phyloP scores from a whole-genome alignment of 2,797 vertebrate genomes.

The Chiloscyllium punctatum region DNA sequence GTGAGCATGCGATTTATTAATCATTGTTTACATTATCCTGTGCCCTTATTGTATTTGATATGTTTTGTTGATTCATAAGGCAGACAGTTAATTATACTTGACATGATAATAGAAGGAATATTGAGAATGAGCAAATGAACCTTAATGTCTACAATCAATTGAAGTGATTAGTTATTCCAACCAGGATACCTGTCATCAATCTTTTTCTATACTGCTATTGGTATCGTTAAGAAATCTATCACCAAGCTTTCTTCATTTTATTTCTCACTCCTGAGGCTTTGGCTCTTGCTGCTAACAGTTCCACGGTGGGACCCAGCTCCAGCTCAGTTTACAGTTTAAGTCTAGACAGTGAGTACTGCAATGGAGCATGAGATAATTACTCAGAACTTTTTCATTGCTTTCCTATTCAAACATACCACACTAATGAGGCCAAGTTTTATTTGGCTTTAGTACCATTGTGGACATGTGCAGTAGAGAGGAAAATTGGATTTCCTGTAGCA shows the following conservation, averaged over 20 bases:
- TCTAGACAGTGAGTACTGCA: background rate
- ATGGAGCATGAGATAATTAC: background rate
- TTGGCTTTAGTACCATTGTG: background rate
- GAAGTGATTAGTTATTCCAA: too few relatives aligned
- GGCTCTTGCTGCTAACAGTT: background rate
- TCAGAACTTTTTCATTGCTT: background rate
- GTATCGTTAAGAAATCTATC: background rate
- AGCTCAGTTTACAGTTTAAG: background rate
- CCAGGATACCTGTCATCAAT: background rate
- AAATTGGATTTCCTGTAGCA: conserved; percentile 18
- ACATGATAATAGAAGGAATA: background rate
- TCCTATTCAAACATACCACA: background rate
- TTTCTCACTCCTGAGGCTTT: background rate
- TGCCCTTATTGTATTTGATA: background rate
- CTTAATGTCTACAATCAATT: background rate
- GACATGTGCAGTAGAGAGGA: background rate
- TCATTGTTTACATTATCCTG: background rate
- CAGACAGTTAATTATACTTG: background rate
- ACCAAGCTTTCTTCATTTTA: background rate
- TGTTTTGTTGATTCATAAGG: background rate
- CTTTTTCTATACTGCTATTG: background rate
- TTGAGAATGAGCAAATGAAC: background rate
- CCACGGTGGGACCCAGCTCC: background rate
- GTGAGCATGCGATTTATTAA: background rate
- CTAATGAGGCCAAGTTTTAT: background rate